These are phyloP conservation scores for Thinocorus orbignyianus DNA, from an alignment of 2,113 vertebrate species.

Conservation along the genomic window DNA sequence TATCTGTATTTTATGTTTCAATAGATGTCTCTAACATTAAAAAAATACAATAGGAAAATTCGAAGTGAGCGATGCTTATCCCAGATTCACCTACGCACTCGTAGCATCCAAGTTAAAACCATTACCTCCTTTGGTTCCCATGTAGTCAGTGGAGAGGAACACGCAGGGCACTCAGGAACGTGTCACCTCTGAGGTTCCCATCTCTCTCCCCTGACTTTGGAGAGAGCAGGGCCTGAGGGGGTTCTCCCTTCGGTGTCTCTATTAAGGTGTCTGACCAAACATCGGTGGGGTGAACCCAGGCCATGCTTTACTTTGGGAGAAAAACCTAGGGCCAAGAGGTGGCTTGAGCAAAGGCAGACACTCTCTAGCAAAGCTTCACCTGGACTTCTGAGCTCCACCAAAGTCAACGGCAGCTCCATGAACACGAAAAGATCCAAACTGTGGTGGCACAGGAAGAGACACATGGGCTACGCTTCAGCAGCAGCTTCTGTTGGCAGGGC, in stretches of 20 bases:
- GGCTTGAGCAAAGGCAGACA: not conserved
- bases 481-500: not conserved
- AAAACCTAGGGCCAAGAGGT: not conserved
- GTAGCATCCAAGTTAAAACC: not conserved
- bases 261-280: not conserved
- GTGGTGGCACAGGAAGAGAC: not conserved
- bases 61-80: not conserved
- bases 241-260: not conserved
- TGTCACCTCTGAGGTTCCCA: not conserved
- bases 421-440: not conserved
- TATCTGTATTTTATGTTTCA: conserved; percentile 16
- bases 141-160: not conserved
- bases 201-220: not conserved
- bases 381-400: not conserved
- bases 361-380: not conserved
- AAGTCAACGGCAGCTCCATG: not conserved
- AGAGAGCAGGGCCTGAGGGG: not conserved
- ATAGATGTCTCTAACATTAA: not conserved
- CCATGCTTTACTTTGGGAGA: not conserved
- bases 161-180: not conserved
- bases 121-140: not conserved
- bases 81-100: not conserved
- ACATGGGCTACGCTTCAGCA: not conserved
- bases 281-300: not conserved
- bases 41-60: not conserved